These are phyloP conservation scores for Platysternon megacephalum DNA, from an alignment of 2,113 vertebrate species.

Conservation along the genomic window DNA sequence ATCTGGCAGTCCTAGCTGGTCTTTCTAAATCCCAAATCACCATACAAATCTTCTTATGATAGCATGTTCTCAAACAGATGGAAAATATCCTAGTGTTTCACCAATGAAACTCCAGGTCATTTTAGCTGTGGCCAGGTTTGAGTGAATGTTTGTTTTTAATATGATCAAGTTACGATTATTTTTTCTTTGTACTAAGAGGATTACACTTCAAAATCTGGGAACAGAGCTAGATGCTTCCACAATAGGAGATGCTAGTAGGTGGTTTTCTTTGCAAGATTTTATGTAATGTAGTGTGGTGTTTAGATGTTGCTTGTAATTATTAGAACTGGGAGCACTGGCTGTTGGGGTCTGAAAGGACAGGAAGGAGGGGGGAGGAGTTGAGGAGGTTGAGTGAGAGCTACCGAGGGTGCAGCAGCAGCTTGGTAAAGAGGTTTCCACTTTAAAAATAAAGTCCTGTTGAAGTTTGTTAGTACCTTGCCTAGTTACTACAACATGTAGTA, in stretches of 20 bases:
- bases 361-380: too few species aligned
- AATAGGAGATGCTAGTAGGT: background rate
- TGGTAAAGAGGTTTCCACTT: too few species aligned
- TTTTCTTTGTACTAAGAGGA: background rate
- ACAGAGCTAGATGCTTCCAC: background rate
- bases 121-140: background rate
- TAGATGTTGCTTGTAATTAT: too few species aligned
- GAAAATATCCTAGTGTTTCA: background rate
- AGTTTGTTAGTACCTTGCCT: too few species aligned
- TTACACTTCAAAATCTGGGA: background rate
- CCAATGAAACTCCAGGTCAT: background rate
- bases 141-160: background rate
- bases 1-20: background rate
- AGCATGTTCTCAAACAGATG: background rate
- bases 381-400: too few species aligned
- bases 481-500: too few species aligned
- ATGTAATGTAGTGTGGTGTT: too few species aligned
- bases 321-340: too few species aligned
- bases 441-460: too few species aligned
- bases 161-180: background rate
- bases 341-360: too few species aligned
- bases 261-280: background rate
- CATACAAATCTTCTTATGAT: background rate
- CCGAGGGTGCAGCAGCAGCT: too few species aligned
- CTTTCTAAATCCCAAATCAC: background rate